phyloP scores from a whole-genome alignment of 2,888 invertebrate genomes.

The Ectropis crepuscularia region DNA sequence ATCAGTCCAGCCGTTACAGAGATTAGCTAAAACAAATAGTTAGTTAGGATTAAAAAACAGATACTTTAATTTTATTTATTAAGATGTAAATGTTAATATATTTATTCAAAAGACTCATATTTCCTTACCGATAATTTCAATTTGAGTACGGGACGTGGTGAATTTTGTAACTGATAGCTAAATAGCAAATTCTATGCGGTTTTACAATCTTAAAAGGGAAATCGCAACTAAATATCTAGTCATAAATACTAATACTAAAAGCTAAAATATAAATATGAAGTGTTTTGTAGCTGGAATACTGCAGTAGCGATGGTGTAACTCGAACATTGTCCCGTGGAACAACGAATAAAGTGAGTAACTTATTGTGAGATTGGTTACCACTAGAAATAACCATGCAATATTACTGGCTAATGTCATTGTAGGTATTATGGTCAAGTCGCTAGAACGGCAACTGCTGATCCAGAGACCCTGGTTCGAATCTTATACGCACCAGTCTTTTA shows the following conservation, averaged over 20 bases:
- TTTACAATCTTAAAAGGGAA: neutral
- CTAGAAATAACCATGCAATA: constrained; percentile 6
- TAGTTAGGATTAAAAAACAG: too few relatives aligned
- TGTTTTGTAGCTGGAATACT: constrained; percentile 30
- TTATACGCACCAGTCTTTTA: too few relatives aligned
- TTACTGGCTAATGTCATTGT: neutral
- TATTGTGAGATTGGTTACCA: constrained; percentile 35
- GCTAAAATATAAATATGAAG: constrained; percentile 21
- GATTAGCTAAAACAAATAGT: too few relatives aligned
- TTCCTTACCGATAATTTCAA: too few relatives aligned
- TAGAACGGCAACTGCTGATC: neutral
- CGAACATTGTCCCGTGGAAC: constrained; percentile 29
- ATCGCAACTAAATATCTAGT: constrained; percentile 6
- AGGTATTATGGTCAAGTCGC: constrained; percentile 19
- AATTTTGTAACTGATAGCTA: too few relatives aligned
- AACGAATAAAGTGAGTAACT: constrained; percentile 35
- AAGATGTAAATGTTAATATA: too few relatives aligned
- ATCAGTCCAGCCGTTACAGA: too few relatives aligned
- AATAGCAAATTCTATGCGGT: too few relatives aligned
- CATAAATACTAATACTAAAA: constrained; percentile 13
- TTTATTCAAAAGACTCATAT: too few relatives aligned
- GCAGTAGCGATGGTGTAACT: constrained; percentile 34
- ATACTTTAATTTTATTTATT: too few relatives aligned
- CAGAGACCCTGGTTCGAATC: too few relatives aligned
- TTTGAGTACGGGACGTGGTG: too few relatives aligned